Percentiles rank a stretch among this genome's conserved stretches.
phyloP scores from a whole-genome alignment of 2,888 invertebrate genomes.

The Drosophila lutescens region DNA sequence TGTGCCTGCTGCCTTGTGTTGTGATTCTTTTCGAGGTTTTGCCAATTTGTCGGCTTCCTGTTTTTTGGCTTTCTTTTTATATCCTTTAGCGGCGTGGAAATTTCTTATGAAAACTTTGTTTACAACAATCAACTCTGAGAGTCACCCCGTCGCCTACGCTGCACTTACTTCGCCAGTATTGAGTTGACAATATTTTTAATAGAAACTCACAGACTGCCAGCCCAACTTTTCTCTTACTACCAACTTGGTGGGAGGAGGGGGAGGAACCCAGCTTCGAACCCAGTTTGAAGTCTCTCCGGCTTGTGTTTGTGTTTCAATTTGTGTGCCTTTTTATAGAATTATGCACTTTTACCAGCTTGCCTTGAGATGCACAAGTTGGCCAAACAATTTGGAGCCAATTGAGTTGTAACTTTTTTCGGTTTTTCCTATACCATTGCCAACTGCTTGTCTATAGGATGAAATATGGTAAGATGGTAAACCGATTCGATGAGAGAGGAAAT shows the following conservation, averaged over 20 bases:
- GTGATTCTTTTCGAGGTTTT: conserved; percentile 58
- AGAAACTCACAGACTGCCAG: conserved; percentile 66
- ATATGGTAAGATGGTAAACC: background rate
- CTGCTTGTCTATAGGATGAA: background rate
- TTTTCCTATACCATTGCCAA: background rate
- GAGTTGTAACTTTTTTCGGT: conserved; percentile 31
- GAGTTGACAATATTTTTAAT: conserved; percentile 80
- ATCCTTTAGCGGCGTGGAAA: conserved; percentile 54
- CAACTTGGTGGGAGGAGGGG: background rate
- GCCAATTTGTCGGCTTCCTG: conserved; percentile 77
- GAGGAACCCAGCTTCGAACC: too few species aligned
- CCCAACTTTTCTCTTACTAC: conserved; percentile 59
- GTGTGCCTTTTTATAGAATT: conserved; percentile 76
- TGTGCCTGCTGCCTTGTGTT: conserved; percentile 49
- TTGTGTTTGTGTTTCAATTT: conserved; percentile 77
- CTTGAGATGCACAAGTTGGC: conserved; percentile 33
- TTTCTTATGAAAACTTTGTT: conserved; percentile 78
- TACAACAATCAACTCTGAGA: conserved; percentile 69
- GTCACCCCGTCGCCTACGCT: conserved; percentile 4
- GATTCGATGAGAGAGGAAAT: background rate
- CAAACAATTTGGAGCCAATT: conserved; percentile 37
- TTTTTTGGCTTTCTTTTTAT: conserved; percentile 22
- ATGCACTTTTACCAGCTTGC: conserved; percentile 72
- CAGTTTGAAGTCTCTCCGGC: conserved; percentile 13
- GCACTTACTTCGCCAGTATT: conserved; percentile 59